These are phyloP conservation scores for Erannis defoliaria DNA, from an alignment of 2,888 invertebrate species.

Conservation along the genomic window DNA sequence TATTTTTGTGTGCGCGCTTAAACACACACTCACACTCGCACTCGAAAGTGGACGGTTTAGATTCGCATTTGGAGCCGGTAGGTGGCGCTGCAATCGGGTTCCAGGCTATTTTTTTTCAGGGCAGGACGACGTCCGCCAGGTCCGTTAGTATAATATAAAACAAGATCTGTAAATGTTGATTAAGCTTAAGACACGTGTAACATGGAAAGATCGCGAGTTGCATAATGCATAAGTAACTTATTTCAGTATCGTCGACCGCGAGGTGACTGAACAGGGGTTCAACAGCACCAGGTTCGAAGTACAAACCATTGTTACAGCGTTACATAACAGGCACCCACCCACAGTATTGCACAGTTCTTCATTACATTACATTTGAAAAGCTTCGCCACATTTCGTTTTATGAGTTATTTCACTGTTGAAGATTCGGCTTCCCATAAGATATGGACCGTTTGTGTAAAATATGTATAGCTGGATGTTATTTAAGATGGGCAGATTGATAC, in stretches of 20 bases:
- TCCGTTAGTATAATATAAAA: too few relatives aligned
- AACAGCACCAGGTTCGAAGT: conserved; percentile 38
- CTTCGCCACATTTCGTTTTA: conserved; percentile 30
- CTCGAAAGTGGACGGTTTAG: too few relatives aligned
- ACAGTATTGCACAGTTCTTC: conserved; percentile 13
- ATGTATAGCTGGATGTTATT: conserved; percentile 21
- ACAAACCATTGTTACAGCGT: conserved; percentile 29
- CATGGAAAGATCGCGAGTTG: conserved; percentile 38
- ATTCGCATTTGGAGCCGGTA: too few relatives aligned
- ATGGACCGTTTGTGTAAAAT: conserved; percentile 20
- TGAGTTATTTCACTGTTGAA: conserved; percentile 27
- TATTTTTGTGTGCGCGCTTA: too few relatives aligned
- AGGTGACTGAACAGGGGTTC: conserved; percentile 65
- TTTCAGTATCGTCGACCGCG: conserved; percentile 58
- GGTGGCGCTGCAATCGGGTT: too few relatives aligned
- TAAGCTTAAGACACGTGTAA: conserved; percentile 8
- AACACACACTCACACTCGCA: too few relatives aligned
- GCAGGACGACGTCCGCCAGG: too few relatives aligned
- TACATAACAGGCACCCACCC: conserved; percentile 22
- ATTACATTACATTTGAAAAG: conserved; percentile 24
- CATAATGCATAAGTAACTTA: conserved; percentile 42
- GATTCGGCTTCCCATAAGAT: conserved; percentile 21
- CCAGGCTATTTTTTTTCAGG: too few relatives aligned
- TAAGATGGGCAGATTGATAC: neutral
- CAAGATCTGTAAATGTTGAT: neutral